These are phyloP conservation scores for Tetragonisca angustula DNA, from an alignment of 2,888 invertebrate genomes.

Conservation along the genomic window DNA sequence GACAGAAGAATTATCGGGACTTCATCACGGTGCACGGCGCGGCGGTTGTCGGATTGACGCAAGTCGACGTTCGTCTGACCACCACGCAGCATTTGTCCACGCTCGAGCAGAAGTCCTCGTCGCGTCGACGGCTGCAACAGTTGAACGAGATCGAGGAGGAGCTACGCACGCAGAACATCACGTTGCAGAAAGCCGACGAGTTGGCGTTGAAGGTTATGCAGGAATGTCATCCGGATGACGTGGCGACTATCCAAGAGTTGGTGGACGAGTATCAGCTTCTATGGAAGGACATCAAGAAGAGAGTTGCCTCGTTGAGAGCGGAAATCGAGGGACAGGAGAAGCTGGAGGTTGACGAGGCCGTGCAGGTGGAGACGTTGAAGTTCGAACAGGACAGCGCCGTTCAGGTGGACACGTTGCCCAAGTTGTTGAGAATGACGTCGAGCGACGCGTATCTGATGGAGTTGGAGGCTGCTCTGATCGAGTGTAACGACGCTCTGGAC, in stretches of 20 bases:
- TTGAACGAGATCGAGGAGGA: conserved; percentile 86
- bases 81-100: conserved; percentile 87
- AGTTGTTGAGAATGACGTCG: conserved; percentile 88
- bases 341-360: conserved; percentile 86
- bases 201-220: conserved; percentile 87
- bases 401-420: conserved; percentile 92
- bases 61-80: conserved; percentile 90
- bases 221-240: conserved; percentile 86
- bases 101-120: conserved; percentile 84
- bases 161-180: conserved; percentile 85
- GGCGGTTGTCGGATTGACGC: conserved; percentile 89
- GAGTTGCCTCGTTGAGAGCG: conserved; percentile 84
- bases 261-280: conserved; percentile 88
- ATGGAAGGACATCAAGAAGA: conserved; percentile 87
- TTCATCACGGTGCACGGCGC: conserved; percentile 90
- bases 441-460: conserved; percentile 93
- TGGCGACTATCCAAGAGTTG: conserved; percentile 86
- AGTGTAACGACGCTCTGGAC: conserved; percentile 89
- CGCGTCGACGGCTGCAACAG: conserved; percentile 83
- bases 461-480: conserved; percentile 89
- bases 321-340: conserved; percentile 76
- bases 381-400: conserved; percentile 91
- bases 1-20: conserved; percentile 87
- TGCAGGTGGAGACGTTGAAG: conserved; percentile 90
- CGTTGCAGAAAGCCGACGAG: conserved; percentile 86